phyloP scores from a whole-genome alignment of 2,797 vertebrate species.

The Parauchenoglanis ngamensis region DNA sequence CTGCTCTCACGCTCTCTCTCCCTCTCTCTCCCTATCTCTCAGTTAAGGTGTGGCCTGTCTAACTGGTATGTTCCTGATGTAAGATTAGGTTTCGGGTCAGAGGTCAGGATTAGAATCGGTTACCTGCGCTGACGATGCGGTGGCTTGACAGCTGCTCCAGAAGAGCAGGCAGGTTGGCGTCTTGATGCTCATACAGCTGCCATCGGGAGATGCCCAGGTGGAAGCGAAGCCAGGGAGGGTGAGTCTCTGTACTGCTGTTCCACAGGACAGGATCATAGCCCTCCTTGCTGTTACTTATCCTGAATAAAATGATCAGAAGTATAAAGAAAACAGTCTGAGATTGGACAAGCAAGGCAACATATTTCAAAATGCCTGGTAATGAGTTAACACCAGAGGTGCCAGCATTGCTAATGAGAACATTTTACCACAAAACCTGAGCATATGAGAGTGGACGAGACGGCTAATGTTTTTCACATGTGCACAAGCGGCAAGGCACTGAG shows the following conservation, averaged over 20 bases:
- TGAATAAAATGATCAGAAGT: slow-evolving; percentile 45
- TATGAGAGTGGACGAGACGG: background rate
- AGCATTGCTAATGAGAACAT: background rate
- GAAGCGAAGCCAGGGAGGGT: slow-evolving; percentile 78
- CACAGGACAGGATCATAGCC: slow-evolving; percentile 62
- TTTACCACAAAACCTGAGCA: background rate
- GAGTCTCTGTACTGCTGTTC: slow-evolving; percentile 66
- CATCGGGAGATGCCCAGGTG: slow-evolving; percentile 80
- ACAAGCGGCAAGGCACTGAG: background rate
- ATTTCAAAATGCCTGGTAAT: background rate
- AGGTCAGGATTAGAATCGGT: slow-evolving; percentile 41
- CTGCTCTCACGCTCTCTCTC: background rate
- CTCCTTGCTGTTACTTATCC: slow-evolving; percentile 67
- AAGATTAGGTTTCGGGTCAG: background rate
- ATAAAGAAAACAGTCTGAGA: background rate
- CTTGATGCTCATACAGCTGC: slow-evolving; percentile 77
- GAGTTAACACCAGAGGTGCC: background rate
- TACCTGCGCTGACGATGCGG: slow-evolving; percentile 75
- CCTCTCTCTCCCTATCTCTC: background rate
- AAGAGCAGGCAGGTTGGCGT: slow-evolving; percentile 68
- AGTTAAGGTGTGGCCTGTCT: background rate
- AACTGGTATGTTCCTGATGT: background rate
- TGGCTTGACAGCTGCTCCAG: slow-evolving; percentile 71
- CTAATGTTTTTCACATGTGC: too few relatives aligned
- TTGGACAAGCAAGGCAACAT: background rate